Conservation (phyloP, 2,113 vertebrate species). For the Scortum barcoo region DNA sequence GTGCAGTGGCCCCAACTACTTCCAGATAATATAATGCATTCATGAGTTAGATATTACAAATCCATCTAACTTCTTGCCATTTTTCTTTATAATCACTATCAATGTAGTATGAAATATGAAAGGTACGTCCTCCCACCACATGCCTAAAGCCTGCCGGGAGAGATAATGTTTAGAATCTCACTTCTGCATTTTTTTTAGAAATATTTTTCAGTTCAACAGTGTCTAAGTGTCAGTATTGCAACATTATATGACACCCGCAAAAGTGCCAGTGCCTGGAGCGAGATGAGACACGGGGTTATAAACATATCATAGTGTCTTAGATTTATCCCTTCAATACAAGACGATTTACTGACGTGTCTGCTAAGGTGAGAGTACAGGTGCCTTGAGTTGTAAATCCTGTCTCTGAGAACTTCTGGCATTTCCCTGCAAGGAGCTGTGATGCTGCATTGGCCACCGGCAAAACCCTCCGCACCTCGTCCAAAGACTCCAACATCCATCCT, state of each 20-base stretch:
- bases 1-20: constrained; percentile 22
- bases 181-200: constrained; percentile 40
- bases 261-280: constrained; percentile 39
- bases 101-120: constrained; percentile 14
- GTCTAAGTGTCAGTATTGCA: constrained; percentile 19
- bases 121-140: constrained; percentile 14
- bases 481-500: constrained; percentile 53
- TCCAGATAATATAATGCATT: constrained; percentile 24
- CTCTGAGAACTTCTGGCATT: constrained; percentile 26
- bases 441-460: neutral
- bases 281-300: constrained; percentile 44
- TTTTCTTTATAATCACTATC: constrained; percentile 39
- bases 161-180: constrained; percentile 16
- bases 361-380: constrained; percentile 53
- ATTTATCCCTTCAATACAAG: constrained; percentile 60
- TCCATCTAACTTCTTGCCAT: neutral
- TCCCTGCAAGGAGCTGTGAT: constrained; percentile 8
- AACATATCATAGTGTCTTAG: constrained; percentile 55
- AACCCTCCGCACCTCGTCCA: constrained; percentile 7
- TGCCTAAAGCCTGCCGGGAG: constrained; percentile 12
- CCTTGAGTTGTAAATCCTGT: constrained; percentile 53
- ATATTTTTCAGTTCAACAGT: constrained; percentile 14
- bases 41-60: constrained; percentile 10
- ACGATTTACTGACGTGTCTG: constrained; percentile 58
- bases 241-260: constrained; percentile 28